phyloP scores from a whole-genome alignment of 2,797 vertebrate genomes.

The Sciurus vulgaris region DNA sequence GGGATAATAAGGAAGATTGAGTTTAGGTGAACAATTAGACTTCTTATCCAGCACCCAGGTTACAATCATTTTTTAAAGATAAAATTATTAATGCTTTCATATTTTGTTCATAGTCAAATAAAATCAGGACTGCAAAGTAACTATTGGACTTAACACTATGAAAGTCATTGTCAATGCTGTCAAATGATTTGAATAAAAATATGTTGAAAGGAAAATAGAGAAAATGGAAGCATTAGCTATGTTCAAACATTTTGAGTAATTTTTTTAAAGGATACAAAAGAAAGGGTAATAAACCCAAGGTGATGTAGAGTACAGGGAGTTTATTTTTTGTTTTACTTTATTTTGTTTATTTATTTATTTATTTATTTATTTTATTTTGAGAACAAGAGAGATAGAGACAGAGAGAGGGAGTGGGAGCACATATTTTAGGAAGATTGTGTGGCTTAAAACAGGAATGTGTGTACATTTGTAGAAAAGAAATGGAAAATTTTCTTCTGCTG shows the following conservation, averaged over 20 bases:
- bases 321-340: too few species aligned
- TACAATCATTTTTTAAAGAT: not conserved
- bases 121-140: not conserved
- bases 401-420: not conserved
- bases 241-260: not conserved
- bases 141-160: not conserved
- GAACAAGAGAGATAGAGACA: too few species aligned
- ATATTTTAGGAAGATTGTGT: not conserved
- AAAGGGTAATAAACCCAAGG: not conserved
- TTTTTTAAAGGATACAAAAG: not conserved
- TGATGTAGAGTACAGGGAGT: too few species aligned
- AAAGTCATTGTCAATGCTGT: not conserved
- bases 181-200: not conserved
- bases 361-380: not conserved
- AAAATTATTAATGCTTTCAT: not conserved
- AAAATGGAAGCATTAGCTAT: not conserved
- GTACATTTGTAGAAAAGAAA: not conserved
- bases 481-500: not conserved
- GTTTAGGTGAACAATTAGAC: not conserved
- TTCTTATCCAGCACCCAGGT: not conserved
- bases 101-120: not conserved
- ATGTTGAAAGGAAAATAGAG: not conserved
- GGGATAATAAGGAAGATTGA: not conserved
- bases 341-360: too few species aligned
- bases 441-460: accelerated